Percentiles rank a stretch among this genome's conserved stretches.
Evolutionary conservation across 2,888 invertebrate genomes (phyloP).

Genomic region (Synergus umbraculus): DNA sequence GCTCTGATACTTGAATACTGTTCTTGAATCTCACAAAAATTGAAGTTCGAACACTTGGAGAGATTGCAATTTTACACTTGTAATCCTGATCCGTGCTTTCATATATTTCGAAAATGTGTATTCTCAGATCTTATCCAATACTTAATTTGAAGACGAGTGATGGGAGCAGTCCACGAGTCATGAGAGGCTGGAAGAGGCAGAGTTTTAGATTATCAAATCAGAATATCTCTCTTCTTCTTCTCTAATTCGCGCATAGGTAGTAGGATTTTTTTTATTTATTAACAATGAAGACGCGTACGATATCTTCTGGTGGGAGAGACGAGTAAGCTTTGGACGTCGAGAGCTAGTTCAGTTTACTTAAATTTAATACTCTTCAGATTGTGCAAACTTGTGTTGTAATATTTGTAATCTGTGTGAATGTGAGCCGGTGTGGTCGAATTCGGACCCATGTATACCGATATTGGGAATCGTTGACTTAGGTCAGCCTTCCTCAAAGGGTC

Average conservation of each 20-base stretch:
- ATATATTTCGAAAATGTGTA: not conserved
- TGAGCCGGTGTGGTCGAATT: conserved; percentile 64
- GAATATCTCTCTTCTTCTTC: not conserved
- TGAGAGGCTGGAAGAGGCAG: not conserved
- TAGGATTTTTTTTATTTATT: not conserved
- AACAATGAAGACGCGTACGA: not conserved
- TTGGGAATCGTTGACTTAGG: conserved; percentile 41
- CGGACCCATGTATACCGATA: conserved; percentile 71
- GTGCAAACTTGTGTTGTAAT: conserved; percentile 64
- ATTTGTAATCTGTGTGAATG: conserved; percentile 65
- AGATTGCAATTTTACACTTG: not conserved
- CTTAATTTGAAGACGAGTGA: not conserved
- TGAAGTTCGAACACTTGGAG: not conserved
- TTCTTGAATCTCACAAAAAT: not conserved
- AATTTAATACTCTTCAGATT: conserved; percentile 70
- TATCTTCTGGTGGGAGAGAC: not conserved
- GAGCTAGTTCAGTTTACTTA: conserved; percentile 61
- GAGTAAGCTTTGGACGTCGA: not conserved
- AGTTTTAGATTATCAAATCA: not conserved
- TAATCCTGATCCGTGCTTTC: not conserved
- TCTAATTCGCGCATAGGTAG: too few relatives aligned
- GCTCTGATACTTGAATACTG: not conserved
- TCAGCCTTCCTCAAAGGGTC: conserved; percentile 11
- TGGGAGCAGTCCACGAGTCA: not conserved
- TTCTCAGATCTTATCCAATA: not conserved